These are phyloP conservation scores for Rhopalosiphum maidis DNA, from an alignment of 1,140 invertebrate genomes.

Conservation along the genomic window DNA sequence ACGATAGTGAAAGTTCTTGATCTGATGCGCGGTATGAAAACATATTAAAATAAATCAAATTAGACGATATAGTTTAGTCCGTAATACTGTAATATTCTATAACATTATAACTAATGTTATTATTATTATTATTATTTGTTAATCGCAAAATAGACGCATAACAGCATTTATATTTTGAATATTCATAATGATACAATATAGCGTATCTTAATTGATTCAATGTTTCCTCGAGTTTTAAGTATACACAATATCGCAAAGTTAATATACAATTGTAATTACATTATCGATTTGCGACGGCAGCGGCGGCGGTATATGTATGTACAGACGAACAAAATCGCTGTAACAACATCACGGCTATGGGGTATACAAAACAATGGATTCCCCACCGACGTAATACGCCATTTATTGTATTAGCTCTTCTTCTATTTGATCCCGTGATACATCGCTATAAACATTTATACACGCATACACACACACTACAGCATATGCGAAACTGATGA, in stretches of 20 bases:
- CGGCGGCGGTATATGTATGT: not conserved
- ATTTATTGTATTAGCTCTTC: constrained; percentile 12
- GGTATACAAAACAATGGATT: constrained; percentile 19
- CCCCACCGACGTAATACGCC: not conserved
- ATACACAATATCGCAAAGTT: not conserved
- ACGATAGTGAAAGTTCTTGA: not conserved
- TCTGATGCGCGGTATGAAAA: not conserved
- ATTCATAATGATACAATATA: not conserved
- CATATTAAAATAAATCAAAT: too few relatives aligned
- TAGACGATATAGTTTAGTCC: too few relatives aligned
- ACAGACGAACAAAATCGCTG: not conserved
- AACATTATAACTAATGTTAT: too few relatives aligned
- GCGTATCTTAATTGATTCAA: not conserved
- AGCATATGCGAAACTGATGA: not conserved
- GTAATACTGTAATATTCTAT: too few relatives aligned
- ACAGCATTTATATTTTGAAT: not conserved
- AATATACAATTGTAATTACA: not conserved
- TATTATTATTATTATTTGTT: too few relatives aligned
- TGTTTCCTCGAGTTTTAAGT: not conserved
- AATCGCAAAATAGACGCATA: too few relatives aligned
- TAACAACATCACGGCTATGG: not conserved
- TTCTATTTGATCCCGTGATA: constrained; percentile 24
- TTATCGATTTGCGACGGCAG: not conserved
- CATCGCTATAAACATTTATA: not conserved
- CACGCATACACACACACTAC: not conserved